Evolutionary conservation across 2,113 vertebrate genomes (phyloP), one percentile per base, ranked within the genome.

Genomic region (Dryoscopus gambensis): DNA sequence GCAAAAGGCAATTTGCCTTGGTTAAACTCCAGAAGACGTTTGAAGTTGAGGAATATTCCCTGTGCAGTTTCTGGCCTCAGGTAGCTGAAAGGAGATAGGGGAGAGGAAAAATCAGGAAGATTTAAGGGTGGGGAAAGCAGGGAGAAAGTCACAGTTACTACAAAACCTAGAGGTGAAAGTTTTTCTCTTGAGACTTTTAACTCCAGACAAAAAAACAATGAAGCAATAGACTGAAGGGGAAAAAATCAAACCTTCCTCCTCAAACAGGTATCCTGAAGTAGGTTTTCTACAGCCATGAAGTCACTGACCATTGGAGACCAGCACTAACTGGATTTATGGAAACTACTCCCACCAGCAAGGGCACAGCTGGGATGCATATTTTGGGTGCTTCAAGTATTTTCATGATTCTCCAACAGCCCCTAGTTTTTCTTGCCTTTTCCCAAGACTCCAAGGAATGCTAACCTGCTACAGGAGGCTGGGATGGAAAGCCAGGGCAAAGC

Each of bases 31-130:
- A 99, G 96, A 49, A 99, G 98, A 39, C 99, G 99, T 92, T 99
- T 99, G 97, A 99, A 99, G 98, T 99, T 99, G 85, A 99, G 98
- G 97, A 99, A 99, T 98, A 99, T 99, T 97, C 99, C 99, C 98
- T 99, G 99, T 84, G 99, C 99, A 3, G 99, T 99, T 98, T 99
- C 99, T 90, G 99, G 99, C 98, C 99, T 98, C 97, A 99, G 96
- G 85, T 99, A 99, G 93, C 99, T 99, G 82, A 33, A 97, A 93
- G 77, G 30, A 93, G 47, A 94, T 7, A 7, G 24, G 4, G 21
- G 9, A 84, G 28, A 65, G 7, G 7, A n/a, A 82, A 73, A 69
- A 30, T 73, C 46, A 85, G 31, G 7, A 56, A 77, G 30, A 46
- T 44, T 75, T 46, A 87, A 35, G 4, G 11, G 15, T 40, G 28